phyloP scores from a whole-genome alignment of 2,113 vertebrate genomes.

The Stegostoma tigrinum region DNA sequence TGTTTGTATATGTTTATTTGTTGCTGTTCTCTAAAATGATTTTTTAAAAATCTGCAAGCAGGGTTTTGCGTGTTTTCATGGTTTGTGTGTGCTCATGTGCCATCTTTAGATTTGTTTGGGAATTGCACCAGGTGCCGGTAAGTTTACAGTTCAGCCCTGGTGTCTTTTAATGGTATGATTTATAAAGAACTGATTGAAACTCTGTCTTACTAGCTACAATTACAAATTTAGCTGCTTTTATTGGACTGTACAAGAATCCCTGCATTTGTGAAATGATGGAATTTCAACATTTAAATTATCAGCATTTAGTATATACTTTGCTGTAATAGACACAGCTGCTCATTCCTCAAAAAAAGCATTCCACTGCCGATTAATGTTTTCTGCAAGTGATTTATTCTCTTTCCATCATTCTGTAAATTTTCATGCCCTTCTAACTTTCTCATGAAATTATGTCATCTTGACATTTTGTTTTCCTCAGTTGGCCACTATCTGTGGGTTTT shows the following conservation, averaged over 20 bases:
- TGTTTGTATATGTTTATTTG: neutral
- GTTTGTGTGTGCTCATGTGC: slow-evolving; percentile 54
- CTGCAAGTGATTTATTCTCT: neutral
- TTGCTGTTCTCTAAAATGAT: neutral
- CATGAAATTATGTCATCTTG: neutral
- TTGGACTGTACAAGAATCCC: neutral
- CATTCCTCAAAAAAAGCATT: neutral
- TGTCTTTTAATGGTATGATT: neutral
- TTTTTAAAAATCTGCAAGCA: neutral
- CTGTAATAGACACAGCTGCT: neutral
- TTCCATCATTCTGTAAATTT: neutral
- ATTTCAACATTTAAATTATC: neutral
- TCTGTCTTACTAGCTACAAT: neutral
- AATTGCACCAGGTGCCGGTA: slow-evolving; percentile 39
- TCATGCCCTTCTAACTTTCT: neutral
- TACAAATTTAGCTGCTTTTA: neutral
- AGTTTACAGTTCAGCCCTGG: neutral
- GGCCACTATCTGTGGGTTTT: neutral
- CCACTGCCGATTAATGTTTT: neutral
- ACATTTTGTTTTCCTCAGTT: neutral
- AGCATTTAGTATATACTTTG: neutral
- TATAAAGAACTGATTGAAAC: neutral
- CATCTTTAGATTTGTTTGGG: slow-evolving; percentile 52
- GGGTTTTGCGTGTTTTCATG: slow-evolving; percentile 42
- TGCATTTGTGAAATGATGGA: neutral